phyloP scores from a whole-genome alignment of 1,140 invertebrate species.

The Anoplophora glabripennis region DNA sequence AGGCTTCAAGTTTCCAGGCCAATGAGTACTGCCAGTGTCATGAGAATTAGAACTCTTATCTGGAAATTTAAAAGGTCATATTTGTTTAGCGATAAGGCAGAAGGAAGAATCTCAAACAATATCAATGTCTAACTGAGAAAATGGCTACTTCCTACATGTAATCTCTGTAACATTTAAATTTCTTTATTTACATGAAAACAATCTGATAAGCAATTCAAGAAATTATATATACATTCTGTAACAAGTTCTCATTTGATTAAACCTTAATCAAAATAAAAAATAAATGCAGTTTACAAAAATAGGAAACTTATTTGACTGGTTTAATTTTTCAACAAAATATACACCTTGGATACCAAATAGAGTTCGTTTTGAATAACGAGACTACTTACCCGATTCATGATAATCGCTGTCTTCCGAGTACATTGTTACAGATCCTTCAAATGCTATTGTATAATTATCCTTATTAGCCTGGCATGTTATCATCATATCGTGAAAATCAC shows the following conservation, averaged over 20 bases:
- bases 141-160: too few relatives aligned
- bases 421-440: constrained; percentile 82
- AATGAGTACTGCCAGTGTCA: constrained; percentile 30
- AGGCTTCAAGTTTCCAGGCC: constrained; percentile 22
- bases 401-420: constrained; percentile 82
- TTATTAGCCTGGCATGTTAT: constrained; percentile 87
- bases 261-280: too few relatives aligned
- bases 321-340: too few relatives aligned
- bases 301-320: too few relatives aligned
- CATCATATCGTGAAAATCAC: constrained; percentile 79
- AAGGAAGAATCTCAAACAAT: too few relatives aligned
- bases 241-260: too few relatives aligned
- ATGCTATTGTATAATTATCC: constrained; percentile 92
- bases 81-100: too few relatives aligned
- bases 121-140: neutral
- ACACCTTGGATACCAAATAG: too few relatives aligned
- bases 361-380: too few relatives aligned
- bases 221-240: too few relatives aligned
- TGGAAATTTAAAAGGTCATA: constrained; percentile 9
- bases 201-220: too few relatives aligned
- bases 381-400: constrained; percentile 60
- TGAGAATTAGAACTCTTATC: constrained; percentile 43
- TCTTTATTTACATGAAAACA: neutral
- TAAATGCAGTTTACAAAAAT: too few relatives aligned
- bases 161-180: neutral